These are phyloP conservation scores for Silurus meridionalis DNA, from an alignment of 2,113 vertebrate genomes.

Conservation along the genomic window DNA sequence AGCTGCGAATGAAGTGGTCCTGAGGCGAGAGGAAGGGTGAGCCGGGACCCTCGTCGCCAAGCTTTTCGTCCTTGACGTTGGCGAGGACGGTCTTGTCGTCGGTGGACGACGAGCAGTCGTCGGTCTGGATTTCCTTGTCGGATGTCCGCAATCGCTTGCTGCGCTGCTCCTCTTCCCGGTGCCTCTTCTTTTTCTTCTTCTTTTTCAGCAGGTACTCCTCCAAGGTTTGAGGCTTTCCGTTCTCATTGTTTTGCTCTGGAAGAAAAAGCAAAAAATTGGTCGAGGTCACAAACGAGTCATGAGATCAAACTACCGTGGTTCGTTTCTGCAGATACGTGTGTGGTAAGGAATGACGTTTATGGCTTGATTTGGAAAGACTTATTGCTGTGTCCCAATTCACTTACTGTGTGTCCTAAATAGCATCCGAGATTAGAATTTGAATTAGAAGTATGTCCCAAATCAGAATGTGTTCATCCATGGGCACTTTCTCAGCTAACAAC, in stretches of 20 bases:
- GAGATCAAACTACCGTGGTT: background rate
- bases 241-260: conserved; percentile 85
- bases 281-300: background rate
- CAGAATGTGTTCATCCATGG: too few relatives aligned
- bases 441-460: too few relatives aligned
- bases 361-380: too few relatives aligned
- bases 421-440: too few relatives aligned
- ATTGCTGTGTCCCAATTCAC: too few relatives aligned
- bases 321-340: background rate
- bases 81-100: conserved; percentile 67
- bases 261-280: background rate
- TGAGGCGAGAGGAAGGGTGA: conserved; percentile 87
- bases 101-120: conserved; percentile 62
- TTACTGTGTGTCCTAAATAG: too few relatives aligned
- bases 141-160: conserved; percentile 82
- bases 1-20: conserved; percentile 91
- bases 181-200: conserved; percentile 96
- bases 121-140: conserved; percentile 92
- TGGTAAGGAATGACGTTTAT: background rate
- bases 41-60: conserved; percentile 72
- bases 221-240: conserved; percentile 81
- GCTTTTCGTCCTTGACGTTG: conserved; percentile 79
- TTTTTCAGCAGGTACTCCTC: conserved; percentile 90
- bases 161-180: conserved; percentile 84
- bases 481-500: too few relatives aligned